Base-by-base conservation (phyloP, 2,888 invertebrate species). In the Tryphoninae sp. region DNA sequence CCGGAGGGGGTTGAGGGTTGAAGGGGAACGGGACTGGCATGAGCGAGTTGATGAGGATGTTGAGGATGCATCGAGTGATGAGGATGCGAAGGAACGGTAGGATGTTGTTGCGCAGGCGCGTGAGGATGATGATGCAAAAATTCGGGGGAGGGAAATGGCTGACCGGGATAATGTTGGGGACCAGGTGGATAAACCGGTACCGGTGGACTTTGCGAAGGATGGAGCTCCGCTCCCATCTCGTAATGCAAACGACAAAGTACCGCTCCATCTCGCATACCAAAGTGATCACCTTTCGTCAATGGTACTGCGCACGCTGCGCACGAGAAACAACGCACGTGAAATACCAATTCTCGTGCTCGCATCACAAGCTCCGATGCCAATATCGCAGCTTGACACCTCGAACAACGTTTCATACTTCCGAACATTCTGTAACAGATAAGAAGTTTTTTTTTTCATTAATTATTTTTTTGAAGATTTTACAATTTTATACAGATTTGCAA, bases 321-420 rank as follows among this genome's bases (percentile, higher is more conserved):
- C 64, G 97, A 96, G 93, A 99, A 99, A 93, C 98, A 99, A 90
- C 96, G 96, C 81, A 98, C 96, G 93, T 99, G 98, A 93, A 97
- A 99, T 87, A 98, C 97, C 89, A 96, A 94, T 89, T 98, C 98
- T 69, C 97, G 94, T 9, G 98, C 98, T 74, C 98, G 94, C 98
- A 99, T 98, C 91, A 99, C 98, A 92, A 98, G 93, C 93, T 98
- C 98, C 68, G 97, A 96, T 51, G 98, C 95, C 45, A 96, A 95
- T 87, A 99, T 98, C 71, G 96, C 96, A 49, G 96, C 96, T 89
- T 96, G 96, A 92, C 98, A 99, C 83, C 98, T 95, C 75, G 97
- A 96, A 92, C 98, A 98, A 75, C 97, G 94, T 92, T 96, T 96
- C 92, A 96, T 95, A 61, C 96, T 91, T 55, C 91, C 97, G 92